Percentiles rank a stretch among this genome's conserved stretches.
These are phyloP conservation scores for Amphiprion percula DNA, from an alignment of 2,113 vertebrate genomes.

Conservation along the genomic window DNA sequence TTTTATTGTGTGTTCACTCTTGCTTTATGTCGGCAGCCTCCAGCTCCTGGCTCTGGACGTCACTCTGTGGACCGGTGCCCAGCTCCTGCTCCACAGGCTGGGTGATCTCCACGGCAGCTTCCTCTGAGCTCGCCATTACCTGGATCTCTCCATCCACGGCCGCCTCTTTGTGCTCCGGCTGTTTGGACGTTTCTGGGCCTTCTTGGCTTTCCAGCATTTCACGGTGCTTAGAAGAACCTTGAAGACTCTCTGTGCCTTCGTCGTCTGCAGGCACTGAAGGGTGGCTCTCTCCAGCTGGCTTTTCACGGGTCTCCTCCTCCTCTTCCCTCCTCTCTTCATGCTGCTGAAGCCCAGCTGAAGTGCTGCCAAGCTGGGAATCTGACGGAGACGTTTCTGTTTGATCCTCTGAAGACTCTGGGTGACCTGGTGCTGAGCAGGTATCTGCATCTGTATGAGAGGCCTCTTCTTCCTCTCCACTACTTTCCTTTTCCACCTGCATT, in stretches of 20 bases:
- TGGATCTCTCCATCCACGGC: conserved; percentile 39
- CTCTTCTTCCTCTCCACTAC: conserved; percentile 24
- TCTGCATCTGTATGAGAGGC: conserved; percentile 11
- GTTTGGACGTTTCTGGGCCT: conserved; percentile 7
- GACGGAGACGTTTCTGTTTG: conserved; percentile 25
- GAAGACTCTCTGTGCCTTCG: conserved; percentile 27
- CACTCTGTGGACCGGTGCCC: conserved; percentile 27
- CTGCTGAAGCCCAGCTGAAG: conserved; percentile 20
- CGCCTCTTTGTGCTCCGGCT: conserved; percentile 30
- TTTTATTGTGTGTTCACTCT: conserved; percentile 39
- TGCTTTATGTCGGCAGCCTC: conserved; percentile 48
- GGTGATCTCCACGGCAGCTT: conserved; percentile 29
- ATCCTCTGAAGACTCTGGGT: conserved; percentile 30
- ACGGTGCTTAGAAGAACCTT: conserved; percentile 16
- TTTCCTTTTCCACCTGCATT: conserved; percentile 69
- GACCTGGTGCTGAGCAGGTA: neutral
- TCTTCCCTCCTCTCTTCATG: conserved; percentile 17
- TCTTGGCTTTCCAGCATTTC: conserved; percentile 40
- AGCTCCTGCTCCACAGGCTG: conserved; percentile 35
- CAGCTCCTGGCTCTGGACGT: conserved; percentile 51
- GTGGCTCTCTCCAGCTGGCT: conserved; percentile 43
- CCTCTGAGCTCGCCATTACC: conserved; percentile 23
- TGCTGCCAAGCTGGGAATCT: conserved; percentile 35
- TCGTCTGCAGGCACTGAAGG: conserved; percentile 41
- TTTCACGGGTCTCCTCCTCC: conserved; percentile 32